phyloP scores from a whole-genome alignment of 2,888 invertebrate genomes.

The Blastobasis lacticolella region DNA sequence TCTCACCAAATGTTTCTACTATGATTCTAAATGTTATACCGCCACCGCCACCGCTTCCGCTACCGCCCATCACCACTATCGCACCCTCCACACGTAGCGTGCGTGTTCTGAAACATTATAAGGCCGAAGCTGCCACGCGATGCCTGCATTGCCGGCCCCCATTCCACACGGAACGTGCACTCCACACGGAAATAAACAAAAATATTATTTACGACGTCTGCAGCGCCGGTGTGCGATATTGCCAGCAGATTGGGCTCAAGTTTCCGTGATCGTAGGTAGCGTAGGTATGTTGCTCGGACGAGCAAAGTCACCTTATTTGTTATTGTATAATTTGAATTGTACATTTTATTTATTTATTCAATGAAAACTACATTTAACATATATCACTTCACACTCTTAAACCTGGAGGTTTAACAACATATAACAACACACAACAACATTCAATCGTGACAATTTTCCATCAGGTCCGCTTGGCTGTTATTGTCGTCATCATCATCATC shows the following conservation, averaged over 20 bases:
- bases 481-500: too few species aligned
- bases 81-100: slow-evolving; percentile 12
- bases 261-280: not conserved
- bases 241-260: not conserved
- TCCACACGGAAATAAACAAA: slow-evolving; percentile 7
- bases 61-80: not conserved
- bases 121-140: slow-evolving; percentile 14
- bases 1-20: too few species aligned
- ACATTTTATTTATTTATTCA: too few species aligned
- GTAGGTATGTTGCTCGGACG: not conserved
- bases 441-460: too few species aligned
- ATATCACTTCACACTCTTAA: too few species aligned
- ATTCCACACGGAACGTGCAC: slow-evolving; percentile 5
- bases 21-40: too few species aligned
- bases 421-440: too few species aligned
- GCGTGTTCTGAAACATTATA: slow-evolving; percentile 30
- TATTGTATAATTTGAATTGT: not conserved
- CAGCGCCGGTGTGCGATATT: not conserved
- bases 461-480: too few species aligned
- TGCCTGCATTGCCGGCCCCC: slow-evolving; percentile 10
- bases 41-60: not conserved
- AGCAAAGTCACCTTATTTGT: not conserved
- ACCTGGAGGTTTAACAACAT: too few species aligned
- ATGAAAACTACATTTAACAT: too few species aligned
- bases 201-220: slow-evolving; percentile 6